Conservation (phyloP, 1,140 invertebrate genomes). For the Andricus grossulariae region DNA sequence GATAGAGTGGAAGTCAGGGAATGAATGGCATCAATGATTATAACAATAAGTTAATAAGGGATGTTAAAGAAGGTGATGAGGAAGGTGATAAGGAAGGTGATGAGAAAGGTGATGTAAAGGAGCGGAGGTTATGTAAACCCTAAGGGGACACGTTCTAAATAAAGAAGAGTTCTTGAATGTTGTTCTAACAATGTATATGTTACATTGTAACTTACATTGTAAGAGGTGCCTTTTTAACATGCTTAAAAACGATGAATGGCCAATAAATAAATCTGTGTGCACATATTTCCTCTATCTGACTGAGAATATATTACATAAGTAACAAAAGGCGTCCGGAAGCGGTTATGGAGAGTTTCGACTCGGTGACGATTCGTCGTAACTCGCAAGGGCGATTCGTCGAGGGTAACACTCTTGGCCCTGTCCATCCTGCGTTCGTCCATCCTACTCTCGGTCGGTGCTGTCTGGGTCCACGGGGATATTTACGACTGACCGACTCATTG, state of each 20-base stretch:
- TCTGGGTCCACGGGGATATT: conserved; percentile 67
- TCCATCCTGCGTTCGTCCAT: conserved; percentile 52
- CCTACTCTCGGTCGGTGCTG: conserved; percentile 56
- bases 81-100: no score
- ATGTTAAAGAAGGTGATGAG: no score
- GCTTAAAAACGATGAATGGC: no score
- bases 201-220: neutral
- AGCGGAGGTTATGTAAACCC: no score
- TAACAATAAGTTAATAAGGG: no score
- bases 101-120: no score
- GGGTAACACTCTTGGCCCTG: conserved; percentile 13
- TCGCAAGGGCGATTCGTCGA: conserved; percentile 46
- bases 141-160: no score
- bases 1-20: no score
- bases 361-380: conserved; percentile 45
- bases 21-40: no score
- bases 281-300: conserved; percentile 29
- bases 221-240: neutral
- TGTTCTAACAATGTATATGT: no score
- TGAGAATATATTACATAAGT: conserved; percentile 33
- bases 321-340: conserved; percentile 47
- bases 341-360: conserved; percentile 44
- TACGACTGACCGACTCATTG: conserved; percentile 76
- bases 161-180: no score
- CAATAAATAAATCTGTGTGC: neutral